Evolutionary conservation across 2,113 vertebrate genomes (phyloP).

Genomic region (Cephalopterus ornatus): DNA sequence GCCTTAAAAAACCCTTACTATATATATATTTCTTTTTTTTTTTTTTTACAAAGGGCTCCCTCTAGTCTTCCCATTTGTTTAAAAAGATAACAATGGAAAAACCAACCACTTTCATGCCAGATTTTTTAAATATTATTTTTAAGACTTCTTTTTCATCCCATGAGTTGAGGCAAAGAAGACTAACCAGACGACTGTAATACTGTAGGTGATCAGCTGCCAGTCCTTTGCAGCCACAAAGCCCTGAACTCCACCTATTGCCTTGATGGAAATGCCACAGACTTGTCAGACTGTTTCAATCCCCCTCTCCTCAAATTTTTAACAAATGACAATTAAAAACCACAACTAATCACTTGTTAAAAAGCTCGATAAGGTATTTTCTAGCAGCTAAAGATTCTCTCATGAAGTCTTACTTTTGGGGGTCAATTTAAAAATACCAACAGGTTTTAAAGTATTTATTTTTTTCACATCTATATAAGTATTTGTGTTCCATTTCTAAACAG

Average conservation of each 20-base stretch:
- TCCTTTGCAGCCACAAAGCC: neutral
- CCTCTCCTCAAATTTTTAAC: neutral
- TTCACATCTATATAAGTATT: neutral
- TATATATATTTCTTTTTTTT: rapidly evolving
- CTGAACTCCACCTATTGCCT: neutral
- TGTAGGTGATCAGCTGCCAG: neutral
- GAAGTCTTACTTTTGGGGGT: neutral
- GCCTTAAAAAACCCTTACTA: neutral
- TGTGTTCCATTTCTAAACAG: constrained; percentile 3
- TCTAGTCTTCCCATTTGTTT: neutral
- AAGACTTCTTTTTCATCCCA: neutral
- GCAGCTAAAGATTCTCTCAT: neutral
- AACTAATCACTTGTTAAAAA: neutral
- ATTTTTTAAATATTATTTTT: neutral
- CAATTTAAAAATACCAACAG: neutral
- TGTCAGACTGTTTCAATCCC: neutral
- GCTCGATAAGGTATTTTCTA: neutral
- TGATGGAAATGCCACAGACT: neutral
- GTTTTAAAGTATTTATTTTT: neutral
- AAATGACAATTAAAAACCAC: neutral
- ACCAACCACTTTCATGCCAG: neutral
- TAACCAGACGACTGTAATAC: neutral
- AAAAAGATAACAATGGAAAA: neutral
- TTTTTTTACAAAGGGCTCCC: neutral
- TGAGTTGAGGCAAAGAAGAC: neutral